Evolutionary conservation across 2,797 vertebrate genomes (phyloP).

Genomic region (Triplophysa yarkandensis): DNA sequence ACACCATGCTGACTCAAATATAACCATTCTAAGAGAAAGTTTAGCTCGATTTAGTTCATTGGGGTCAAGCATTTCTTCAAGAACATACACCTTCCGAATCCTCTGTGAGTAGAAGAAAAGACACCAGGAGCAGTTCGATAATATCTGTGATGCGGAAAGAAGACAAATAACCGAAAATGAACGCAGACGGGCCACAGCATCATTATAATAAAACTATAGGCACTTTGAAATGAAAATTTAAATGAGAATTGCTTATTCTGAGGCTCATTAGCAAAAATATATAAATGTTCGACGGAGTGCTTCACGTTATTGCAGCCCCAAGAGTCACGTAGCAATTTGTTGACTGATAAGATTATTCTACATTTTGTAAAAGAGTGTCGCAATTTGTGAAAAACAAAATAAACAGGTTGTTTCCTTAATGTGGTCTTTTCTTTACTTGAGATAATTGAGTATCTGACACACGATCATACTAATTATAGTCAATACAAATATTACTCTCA

Average conservation of each 20-base stretch:
- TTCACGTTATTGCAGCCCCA: not conserved
- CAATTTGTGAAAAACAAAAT: conserved; percentile 34
- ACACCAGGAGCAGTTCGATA: not conserved
- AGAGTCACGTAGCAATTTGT: conserved; percentile 6
- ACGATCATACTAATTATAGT: not conserved
- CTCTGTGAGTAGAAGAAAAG: not conserved
- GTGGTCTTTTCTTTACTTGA: not conserved
- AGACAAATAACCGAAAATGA: conserved; percentile 1
- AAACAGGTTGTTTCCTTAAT: conserved; percentile 63
- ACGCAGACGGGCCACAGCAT: not conserved
- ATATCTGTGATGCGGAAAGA: not conserved
- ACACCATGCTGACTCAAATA: conserved; percentile 27
- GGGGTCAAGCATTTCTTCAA: not conserved
- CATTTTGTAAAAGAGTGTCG: not conserved
- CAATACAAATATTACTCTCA: not conserved
- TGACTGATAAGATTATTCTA: not conserved
- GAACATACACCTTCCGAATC: not conserved
- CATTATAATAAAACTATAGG: conserved; percentile 1
- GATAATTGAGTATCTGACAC: not conserved
- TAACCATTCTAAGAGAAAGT: not conserved
- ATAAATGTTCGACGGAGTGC: not conserved
- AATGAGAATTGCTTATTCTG: not conserved
- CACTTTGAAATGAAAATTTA: not conserved
- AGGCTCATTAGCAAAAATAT: not conserved
- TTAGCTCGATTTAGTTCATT: conserved; percentile 3